phyloP scores from a whole-genome alignment of 2,797 vertebrate genomes.

The Notamacropus eugenii region DNA sequence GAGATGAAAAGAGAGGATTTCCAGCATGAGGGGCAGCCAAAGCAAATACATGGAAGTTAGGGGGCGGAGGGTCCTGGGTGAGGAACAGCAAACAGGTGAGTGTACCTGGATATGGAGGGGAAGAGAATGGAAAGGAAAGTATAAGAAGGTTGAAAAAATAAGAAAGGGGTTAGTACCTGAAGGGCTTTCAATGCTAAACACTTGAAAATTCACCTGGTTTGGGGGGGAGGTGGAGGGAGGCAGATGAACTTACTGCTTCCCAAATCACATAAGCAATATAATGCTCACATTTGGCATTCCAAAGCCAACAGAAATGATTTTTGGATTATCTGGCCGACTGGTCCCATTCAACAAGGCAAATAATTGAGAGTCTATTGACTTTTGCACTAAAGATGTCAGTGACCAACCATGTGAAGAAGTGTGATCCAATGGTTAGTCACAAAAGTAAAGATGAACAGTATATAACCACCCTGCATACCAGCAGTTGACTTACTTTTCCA shows the following conservation, averaged over 20 bases:
- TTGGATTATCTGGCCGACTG: background rate
- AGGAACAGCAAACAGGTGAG: background rate
- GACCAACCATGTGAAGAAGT: slow-evolving; percentile 6
- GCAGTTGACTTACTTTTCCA: background rate
- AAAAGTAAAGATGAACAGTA: background rate
- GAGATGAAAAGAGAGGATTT: background rate
- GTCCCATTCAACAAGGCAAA: slow-evolving; percentile 1
- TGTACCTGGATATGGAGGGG: background rate
- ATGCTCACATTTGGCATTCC: slow-evolving; percentile 31
- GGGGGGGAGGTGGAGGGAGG: too few relatives aligned
- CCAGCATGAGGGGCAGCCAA: background rate
- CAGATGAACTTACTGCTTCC: slow-evolving; percentile 1
- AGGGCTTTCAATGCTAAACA: background rate
- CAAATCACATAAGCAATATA: slow-evolving; percentile 14
- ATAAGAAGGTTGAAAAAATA: background rate
- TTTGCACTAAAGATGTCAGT: slow-evolving; percentile 28
- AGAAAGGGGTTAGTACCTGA: background rate
- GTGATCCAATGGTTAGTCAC: slow-evolving; percentile 29
- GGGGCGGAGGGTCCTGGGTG: background rate
- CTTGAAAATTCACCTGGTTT: background rate
- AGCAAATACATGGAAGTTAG: background rate
- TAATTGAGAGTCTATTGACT: background rate
- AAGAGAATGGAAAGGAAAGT: background rate
- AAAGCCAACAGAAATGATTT: slow-evolving; percentile 22
- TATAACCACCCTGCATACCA: background rate